phyloP scores from a whole-genome alignment of 1,140 invertebrate genomes.

The Saccostrea glomerata region DNA sequence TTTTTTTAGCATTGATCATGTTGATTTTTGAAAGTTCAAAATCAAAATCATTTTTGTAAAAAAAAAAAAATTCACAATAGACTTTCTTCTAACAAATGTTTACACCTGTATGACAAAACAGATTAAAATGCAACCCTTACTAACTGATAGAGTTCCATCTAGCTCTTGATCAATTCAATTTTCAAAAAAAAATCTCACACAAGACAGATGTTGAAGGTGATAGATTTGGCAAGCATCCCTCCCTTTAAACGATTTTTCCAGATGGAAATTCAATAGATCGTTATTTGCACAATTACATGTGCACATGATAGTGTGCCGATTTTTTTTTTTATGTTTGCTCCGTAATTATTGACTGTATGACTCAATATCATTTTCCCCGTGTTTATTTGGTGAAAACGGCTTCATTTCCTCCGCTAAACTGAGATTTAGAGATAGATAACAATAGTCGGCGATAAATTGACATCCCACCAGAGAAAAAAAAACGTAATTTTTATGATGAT shows the following conservation, averaged over 20 bases:
- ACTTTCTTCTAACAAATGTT: too few relatives aligned
- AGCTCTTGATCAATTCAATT: neutral
- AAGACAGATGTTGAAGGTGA: neutral
- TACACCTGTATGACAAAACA: neutral
- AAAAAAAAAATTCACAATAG: too few relatives aligned
- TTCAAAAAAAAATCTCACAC: neutral
- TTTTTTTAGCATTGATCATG: too few relatives aligned
- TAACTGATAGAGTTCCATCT: too few relatives aligned
- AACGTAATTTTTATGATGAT: neutral
- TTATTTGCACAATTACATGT: slow-evolving; percentile 32
- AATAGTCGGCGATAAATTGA: neutral
- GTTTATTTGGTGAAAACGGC: slow-evolving; percentile 19
- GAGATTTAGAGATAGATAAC: neutral
- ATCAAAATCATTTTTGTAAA: too few relatives aligned
- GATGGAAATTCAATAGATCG: slow-evolving; percentile 15
- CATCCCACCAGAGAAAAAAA: neutral
- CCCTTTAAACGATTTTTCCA: neutral
- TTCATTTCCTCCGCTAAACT: neutral
- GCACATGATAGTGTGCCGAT: neutral
- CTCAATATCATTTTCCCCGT: neutral
- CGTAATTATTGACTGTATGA: slow-evolving; percentile 26
- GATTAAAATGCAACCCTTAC: neutral
- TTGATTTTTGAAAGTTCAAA: too few relatives aligned
- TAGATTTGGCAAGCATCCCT: neutral
- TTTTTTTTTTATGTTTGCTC: slow-evolving; percentile 16